Conservation (phyloP, 1,140 invertebrate species). For the Maniola jurtina region DNA sequence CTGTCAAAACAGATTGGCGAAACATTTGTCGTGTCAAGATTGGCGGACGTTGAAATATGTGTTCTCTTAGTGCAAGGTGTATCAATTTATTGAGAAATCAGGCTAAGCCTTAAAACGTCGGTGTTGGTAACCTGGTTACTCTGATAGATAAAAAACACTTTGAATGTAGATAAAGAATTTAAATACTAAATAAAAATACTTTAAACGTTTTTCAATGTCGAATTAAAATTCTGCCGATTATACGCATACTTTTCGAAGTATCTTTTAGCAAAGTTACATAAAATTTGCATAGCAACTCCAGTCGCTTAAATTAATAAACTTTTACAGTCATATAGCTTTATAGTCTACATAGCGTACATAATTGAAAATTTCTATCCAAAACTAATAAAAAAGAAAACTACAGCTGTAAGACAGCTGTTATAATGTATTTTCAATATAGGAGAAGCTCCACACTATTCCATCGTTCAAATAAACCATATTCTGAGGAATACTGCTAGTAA, state of each 20-base stretch:
- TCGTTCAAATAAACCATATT: slow-evolving; percentile 31
- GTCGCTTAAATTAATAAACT: background rate
- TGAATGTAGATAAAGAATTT: slow-evolving; percentile 4
- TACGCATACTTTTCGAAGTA: background rate
- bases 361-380: background rate
- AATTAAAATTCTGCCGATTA: background rate
- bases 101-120: slow-evolving; percentile 26
- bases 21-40: slow-evolving; percentile 49
- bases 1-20: slow-evolving; percentile 54
- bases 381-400: background rate
- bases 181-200: slow-evolving; percentile 3
- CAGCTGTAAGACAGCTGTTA: background rate
- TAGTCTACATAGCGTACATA: too few relatives aligned
- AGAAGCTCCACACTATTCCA: slow-evolving; percentile 16
- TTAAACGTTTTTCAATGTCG: background rate
- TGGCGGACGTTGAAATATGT: slow-evolving; percentile 49
- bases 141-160: slow-evolving; percentile 16
- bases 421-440: slow-evolving; percentile 15
- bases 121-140: slow-evolving; percentile 28
- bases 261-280: background rate
- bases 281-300: background rate
- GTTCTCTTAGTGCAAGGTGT: slow-evolving; percentile 42
- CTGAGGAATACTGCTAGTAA: slow-evolving; percentile 55
- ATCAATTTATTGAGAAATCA: slow-evolving; percentile 39
- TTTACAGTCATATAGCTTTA: too few relatives aligned